Evolutionary conservation across 1,140 invertebrate species (phyloP).

Genomic region (Apis florea): DNA sequence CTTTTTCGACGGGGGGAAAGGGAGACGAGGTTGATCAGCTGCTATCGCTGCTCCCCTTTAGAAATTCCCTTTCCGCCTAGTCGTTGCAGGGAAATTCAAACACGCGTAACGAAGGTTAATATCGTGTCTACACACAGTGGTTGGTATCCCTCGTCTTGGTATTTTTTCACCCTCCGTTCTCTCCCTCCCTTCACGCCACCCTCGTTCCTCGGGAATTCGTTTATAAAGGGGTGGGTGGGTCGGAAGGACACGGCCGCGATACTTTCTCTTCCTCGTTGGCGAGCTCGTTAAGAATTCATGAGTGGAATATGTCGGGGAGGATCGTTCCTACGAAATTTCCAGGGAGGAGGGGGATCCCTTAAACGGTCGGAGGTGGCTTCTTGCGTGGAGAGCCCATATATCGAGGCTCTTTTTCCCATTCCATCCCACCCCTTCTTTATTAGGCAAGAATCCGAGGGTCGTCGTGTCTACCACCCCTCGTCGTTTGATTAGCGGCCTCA

Average conservation of each 20-base stretch:
- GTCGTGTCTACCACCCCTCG: neutral
- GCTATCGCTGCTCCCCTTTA: conserved; percentile 30
- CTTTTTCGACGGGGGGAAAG: conserved; percentile 9
- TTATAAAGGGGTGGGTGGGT: conserved; percentile 1
- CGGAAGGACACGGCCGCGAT: neutral
- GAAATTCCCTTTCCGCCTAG: neutral
- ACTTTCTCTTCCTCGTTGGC: neutral
- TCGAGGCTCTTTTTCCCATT: neutral
- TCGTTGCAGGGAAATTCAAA: conserved; percentile 54
- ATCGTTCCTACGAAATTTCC: conserved; percentile 13
- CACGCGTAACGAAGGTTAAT: conserved; percentile 71
- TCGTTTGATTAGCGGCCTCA: conserved; percentile 45
- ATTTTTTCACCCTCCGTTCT: neutral
- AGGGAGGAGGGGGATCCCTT: conserved; percentile 4
- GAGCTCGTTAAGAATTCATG: conserved; percentile 46
- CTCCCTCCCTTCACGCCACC: neutral
- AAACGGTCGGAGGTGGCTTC: conserved; percentile 22
- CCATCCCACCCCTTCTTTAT: neutral
- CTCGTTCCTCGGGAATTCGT: conserved; percentile 30
- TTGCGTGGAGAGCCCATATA: neutral
- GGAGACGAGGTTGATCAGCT: conserved; percentile 35
- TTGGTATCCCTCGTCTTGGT: conserved; percentile 4
- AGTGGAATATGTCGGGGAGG: conserved; percentile 23
- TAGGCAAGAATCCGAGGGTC: too few species aligned
- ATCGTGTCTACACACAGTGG: conserved; percentile 15